Evolutionary conservation across 2,797 vertebrate genomes (phyloP).

Genomic region (Agapornis canus): DNA sequence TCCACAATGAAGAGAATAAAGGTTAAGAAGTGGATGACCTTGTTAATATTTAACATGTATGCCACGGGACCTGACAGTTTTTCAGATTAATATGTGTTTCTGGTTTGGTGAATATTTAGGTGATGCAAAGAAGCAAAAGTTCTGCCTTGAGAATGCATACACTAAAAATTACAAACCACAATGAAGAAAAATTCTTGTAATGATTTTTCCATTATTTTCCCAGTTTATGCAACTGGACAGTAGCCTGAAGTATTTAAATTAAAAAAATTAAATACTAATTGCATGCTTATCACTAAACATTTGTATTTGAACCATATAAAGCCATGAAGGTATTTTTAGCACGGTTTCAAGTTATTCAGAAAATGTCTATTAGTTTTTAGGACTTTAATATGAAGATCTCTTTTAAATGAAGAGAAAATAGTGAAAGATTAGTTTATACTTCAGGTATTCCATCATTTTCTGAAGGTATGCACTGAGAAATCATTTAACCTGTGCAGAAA

Average conservation of each 20-base stretch:
- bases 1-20: not conserved
- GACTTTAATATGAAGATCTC: not conserved
- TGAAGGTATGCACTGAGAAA: not conserved
- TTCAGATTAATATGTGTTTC: not conserved
- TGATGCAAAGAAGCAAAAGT: not conserved
- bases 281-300: not conserved
- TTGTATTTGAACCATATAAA: not conserved
- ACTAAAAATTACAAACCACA: not conserved
- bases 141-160: not conserved
- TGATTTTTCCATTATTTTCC: not conserved
- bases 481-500: not conserved
- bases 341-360: not conserved
- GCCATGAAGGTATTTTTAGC: not conserved
- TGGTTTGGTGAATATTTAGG: not conserved
- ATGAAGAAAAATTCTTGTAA: not conserved
- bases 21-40: not conserved
- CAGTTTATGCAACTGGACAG: not conserved
- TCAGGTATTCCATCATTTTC: not conserved
- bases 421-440: not conserved
- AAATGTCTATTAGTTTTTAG: not conserved
- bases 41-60: not conserved
- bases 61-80: not conserved
- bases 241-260: not conserved
- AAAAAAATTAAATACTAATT: not conserved
- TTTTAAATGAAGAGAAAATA: not conserved